A percentile compares a stretch with the other conserved stretches of the same genome.
These are phyloP conservation scores for Pterophyllum scalare DNA, from an alignment of 2,113 vertebrate species.

Conservation along the genomic window DNA sequence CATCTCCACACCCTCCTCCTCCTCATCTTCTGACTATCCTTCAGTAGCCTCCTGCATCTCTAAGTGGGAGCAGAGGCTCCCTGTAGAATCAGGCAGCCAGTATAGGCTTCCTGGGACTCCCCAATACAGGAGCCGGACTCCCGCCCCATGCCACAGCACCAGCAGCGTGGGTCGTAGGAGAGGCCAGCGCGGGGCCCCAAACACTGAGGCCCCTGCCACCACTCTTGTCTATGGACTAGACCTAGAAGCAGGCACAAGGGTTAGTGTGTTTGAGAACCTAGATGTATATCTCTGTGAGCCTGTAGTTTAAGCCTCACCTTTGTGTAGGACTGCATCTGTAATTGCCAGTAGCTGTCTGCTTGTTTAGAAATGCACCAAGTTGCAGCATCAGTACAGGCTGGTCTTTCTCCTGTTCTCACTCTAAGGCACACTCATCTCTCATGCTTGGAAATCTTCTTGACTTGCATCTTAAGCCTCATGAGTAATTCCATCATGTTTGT, in stretches of 20 bases:
- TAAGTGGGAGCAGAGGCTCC: conserved; percentile 91
- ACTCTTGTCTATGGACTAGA: conserved; percentile 78
- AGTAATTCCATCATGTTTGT: not conserved
- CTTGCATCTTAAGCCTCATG: not conserved
- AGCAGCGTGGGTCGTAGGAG: conserved; percentile 86
- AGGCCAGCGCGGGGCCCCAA: conserved; percentile 84
- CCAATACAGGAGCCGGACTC: conserved; percentile 77
- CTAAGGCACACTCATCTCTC: not conserved
- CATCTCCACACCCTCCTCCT: conserved; percentile 58
- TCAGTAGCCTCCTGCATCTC: conserved; percentile 94
- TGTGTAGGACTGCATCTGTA: conserved; percentile 4
- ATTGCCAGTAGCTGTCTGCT: conserved; percentile 11
- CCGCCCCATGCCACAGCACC: conserved; percentile 64
- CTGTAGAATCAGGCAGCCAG: conserved; percentile 77
- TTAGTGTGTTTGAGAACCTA: conserved; percentile 80
- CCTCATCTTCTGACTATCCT: conserved; percentile 82
- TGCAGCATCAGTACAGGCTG: conserved; percentile 5
- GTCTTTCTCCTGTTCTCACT: not conserved
- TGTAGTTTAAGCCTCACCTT: not conserved
- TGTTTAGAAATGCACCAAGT: conserved; percentile 45
- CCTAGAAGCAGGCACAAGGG: conserved; percentile 86
- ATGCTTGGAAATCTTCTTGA: conserved; percentile 17
- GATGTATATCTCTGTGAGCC: conserved; percentile 4
- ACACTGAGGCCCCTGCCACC: conserved; percentile 73
- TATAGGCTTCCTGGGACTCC: conserved; percentile 70